Evolutionary conservation across 2,888 invertebrate genomes (phyloP).

Genomic region (Bhutanitis thaidina): DNA sequence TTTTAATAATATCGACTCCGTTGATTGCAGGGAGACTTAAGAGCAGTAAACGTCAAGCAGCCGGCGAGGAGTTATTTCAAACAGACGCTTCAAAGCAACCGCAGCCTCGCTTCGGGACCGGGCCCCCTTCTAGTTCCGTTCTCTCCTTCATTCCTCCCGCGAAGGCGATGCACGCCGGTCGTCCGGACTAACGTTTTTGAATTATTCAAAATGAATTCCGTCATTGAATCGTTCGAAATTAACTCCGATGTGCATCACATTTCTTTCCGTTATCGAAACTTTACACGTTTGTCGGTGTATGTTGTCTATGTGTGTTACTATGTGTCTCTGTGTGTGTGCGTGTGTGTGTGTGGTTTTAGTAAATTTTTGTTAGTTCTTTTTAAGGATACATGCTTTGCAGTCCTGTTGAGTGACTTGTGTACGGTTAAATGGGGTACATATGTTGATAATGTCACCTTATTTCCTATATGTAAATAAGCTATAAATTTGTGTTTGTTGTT

Average conservation of each 20-base stretch:
- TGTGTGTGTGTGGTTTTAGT: not conserved
- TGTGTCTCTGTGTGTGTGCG: too few relatives aligned
- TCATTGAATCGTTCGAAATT: not conserved
- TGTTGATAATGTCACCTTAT: too few relatives aligned
- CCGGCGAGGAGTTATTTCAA: not conserved
- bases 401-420: too few relatives aligned
- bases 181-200: too few relatives aligned
- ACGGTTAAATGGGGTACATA: too few relatives aligned
- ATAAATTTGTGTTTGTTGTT: too few relatives aligned
- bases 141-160: not conserved
- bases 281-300: not conserved
- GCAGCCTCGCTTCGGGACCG: not conserved
- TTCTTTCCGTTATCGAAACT: not conserved
- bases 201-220: too few relatives aligned
- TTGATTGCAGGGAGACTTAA: constrained; percentile 3
- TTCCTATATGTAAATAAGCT: too few relatives aligned
- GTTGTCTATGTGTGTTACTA: not conserved
- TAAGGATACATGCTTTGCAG: too few relatives aligned
- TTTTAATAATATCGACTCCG: too few relatives aligned
- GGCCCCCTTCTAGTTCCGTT: not conserved
- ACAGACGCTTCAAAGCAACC: not conserved
- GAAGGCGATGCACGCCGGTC: not conserved
- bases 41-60: not conserved
- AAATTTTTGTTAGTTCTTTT: too few relatives aligned
- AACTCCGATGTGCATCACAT: not conserved